Evolutionary conservation across 2,797 vertebrate genomes (phyloP), one percentile per base, ranked within the genome.

Genomic region (Limosa lapponica): DNA sequence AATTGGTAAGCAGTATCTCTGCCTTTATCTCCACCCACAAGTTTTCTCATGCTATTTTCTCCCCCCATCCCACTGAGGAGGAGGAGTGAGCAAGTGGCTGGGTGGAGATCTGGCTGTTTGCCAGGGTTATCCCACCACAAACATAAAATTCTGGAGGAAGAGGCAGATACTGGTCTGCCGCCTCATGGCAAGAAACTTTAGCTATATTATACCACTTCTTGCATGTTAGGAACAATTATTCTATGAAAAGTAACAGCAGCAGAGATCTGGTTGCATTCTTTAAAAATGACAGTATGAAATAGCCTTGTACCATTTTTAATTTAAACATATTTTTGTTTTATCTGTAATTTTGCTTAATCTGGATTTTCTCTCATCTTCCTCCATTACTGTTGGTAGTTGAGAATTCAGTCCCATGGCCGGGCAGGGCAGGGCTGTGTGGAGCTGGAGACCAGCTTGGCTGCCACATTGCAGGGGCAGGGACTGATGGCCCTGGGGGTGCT

Each of bases 401-500:
- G 41, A 54, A 69, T 49, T 85, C 14, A 18, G 54, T 37, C 28
- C n/a, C 3, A 2, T 19, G 44, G 17, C 41, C 1, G 3, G 49
- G n/a, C 22, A 64, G 36, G 44, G 39, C 64, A 36, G 66, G 43
- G 32, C 43, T 39, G 19, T 37, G 48, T 34, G 44, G 18, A 73
- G 9, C 61, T 70, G 66, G n/a, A 82, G 77, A 27, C 10, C 0
- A 0, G 43, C 5, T 3, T 28, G 25, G 16, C 57, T 82, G n/a
- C 11, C 0, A 0, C 22, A 7, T 64, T 0, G 0, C 24, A 77
- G 39, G 30, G 17, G 11, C 13, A 65, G 16, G 46, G 11, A 10
- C 28, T 74, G 51, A 24, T 16, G n/a, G 18, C 10, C 30, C 8
- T 0, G 2, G 37, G 19, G 23, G 16, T 9, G 8, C 37, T 82